phyloP scores from a whole-genome alignment of 2,888 invertebrate species.

The Harpagoxenus sublaevis region DNA sequence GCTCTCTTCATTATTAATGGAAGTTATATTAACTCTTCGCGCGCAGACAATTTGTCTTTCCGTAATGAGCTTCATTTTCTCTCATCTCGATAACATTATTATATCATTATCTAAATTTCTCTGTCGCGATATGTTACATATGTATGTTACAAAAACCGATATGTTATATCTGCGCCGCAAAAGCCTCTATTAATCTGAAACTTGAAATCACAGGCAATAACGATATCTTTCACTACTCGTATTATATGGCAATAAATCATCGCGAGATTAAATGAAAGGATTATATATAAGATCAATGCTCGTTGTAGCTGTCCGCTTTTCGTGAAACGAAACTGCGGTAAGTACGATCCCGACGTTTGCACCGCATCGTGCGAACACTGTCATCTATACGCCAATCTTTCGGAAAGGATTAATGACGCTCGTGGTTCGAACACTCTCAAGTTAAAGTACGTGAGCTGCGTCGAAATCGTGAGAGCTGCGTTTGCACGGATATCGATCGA shows the following conservation, averaged over 20 bases:
- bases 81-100: background rate
- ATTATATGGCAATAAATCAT: background rate
- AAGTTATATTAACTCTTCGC: background rate
- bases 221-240: background rate
- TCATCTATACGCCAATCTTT: slow-evolving; percentile 8
- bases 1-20: background rate
- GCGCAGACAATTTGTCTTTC: background rate
- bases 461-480: slow-evolving; percentile 1
- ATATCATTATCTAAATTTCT: background rate
- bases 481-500: slow-evolving; percentile 28
- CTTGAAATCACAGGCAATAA: background rate
- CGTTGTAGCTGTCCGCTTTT: background rate
- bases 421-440: background rate
- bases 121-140: background rate
- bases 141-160: background rate
- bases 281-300: slow-evolving; percentile 11
- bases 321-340: background rate
- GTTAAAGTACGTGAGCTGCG: background rate
- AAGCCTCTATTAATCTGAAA: slow-evolving; percentile 11
- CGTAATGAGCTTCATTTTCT: background rate
- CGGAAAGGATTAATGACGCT: slow-evolving; percentile 32
- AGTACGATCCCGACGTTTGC: background rate
- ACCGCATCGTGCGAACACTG: background rate
- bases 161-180: background rate
- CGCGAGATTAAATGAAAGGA: background rate